These are phyloP conservation scores for Peromyscus aztecus DNA, from an alignment of 2,797 vertebrate species.

Conservation along the genomic window DNA sequence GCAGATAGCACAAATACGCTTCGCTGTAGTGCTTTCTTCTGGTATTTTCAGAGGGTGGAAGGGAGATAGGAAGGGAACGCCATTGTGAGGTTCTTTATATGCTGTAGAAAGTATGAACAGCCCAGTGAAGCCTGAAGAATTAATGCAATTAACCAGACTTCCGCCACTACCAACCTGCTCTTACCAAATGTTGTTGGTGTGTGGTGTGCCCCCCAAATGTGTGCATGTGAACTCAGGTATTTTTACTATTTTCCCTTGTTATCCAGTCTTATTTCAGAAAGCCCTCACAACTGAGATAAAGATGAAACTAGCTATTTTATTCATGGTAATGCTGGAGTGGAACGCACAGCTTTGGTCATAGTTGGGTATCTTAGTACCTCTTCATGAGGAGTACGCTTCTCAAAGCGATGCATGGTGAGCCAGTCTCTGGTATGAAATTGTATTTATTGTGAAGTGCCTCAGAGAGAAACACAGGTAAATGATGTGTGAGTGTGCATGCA, in stretches of 20 bases:
- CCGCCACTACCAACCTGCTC: not conserved
- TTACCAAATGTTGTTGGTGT: not conserved
- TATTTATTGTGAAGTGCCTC: not conserved
- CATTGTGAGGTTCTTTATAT: conserved; percentile 26
- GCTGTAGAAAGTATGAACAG: not conserved
- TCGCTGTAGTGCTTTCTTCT: conserved; percentile 7
- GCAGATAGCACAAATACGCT: not conserved
- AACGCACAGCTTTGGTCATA: rapidly evolving
- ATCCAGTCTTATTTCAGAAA: rapidly evolving
- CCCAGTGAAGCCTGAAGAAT: not conserved
- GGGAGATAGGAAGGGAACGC: not conserved
- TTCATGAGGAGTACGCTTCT: not conserved
- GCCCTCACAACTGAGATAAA: not conserved
- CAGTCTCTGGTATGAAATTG: not conserved
- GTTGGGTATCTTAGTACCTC: not conserved
- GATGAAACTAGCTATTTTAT: not conserved
- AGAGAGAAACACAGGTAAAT: not conserved
- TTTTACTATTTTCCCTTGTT: not conserved
- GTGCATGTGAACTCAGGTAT: not conserved
- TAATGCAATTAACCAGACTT: not conserved
- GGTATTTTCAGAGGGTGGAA: not conserved
- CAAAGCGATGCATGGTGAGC: not conserved
- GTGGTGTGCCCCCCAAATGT: not conserved
- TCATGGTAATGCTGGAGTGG: not conserved
- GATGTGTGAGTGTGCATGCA: not conserved